phyloP scores from a whole-genome alignment of 1,140 invertebrate genomes.

The Bilobella aurantiaca region DNA sequence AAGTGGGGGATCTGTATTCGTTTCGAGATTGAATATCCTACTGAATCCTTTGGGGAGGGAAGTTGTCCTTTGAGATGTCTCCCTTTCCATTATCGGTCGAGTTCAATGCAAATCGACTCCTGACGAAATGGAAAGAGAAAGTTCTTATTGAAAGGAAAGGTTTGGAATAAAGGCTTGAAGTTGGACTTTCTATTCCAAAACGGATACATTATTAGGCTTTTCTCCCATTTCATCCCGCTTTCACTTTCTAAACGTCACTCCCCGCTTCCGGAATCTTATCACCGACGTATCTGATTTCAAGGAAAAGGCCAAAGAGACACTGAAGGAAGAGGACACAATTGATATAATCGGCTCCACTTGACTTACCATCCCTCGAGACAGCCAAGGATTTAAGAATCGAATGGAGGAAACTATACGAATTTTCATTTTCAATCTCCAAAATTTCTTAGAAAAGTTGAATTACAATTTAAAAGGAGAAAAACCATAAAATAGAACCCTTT shows the following conservation, averaged over 20 bases:
- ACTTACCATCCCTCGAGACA: not conserved
- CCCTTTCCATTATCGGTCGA: not conserved
- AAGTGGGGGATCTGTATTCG: too few relatives aligned
- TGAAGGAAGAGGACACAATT: not conserved
- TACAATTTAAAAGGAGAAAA: not conserved
- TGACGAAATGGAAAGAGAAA: not conserved
- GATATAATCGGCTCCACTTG: not conserved
- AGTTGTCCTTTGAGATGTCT: not conserved
- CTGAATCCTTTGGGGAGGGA: not conserved
- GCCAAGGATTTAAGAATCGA: not conserved
- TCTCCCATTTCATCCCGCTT: not conserved
- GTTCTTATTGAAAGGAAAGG: not conserved
- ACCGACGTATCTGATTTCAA: not conserved
- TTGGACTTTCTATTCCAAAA: not conserved
- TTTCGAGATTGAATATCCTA: too few relatives aligned
- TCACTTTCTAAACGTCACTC: not conserved
- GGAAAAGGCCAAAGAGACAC: not conserved
- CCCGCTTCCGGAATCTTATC: not conserved
- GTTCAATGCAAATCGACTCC: not conserved
- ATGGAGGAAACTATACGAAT: not conserved
- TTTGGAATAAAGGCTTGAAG: not conserved
- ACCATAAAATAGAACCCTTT: not conserved
- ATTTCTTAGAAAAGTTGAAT: not conserved
- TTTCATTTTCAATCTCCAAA: not conserved
- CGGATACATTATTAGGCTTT: not conserved